A percentile compares a stretch with the other conserved stretches of the same genome.
Conservation (phyloP, 2,113 vertebrate genomes). For the Toxotes chatareus region DNA sequence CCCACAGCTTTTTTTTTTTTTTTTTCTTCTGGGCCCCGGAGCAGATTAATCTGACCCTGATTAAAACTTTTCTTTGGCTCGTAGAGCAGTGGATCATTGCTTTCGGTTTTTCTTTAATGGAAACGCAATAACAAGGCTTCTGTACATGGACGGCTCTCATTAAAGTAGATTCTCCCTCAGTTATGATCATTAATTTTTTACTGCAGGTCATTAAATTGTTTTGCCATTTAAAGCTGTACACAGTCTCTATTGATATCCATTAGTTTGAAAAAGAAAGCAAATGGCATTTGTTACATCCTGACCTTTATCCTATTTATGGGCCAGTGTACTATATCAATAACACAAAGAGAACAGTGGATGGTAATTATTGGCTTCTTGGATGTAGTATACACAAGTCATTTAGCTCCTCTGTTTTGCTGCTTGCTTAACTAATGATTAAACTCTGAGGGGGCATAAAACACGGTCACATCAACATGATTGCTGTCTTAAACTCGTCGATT, state of each 20-base stretch:
- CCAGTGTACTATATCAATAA: conserved; percentile 59
- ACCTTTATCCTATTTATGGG: conserved; percentile 69
- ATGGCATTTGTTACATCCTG: conserved; percentile 66
- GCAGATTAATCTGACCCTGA: not conserved
- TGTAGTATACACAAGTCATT: conserved; percentile 61
- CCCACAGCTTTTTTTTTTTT: not conserved
- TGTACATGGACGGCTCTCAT: conserved; percentile 17
- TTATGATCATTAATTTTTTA: conserved; percentile 60
- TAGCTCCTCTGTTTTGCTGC: conserved; percentile 40
- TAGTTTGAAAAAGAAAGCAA: conserved; percentile 56
- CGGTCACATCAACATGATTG: conserved; percentile 21
- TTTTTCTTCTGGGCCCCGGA: not conserved
- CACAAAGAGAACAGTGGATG: conserved; percentile 47
- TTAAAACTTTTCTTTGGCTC: conserved; percentile 8
- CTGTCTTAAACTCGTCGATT: conserved; percentile 45
- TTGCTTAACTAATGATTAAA: conserved; percentile 61
- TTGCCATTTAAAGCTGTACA: conserved; percentile 63
- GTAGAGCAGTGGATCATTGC: not conserved
- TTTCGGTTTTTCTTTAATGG: conserved; percentile 5
- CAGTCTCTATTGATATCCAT: conserved; percentile 61
- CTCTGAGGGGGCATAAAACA: conserved; percentile 20
- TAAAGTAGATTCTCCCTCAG: conserved; percentile 25
- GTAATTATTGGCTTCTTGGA: conserved; percentile 71
- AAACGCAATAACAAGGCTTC: conserved; percentile 33
- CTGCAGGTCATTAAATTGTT: conserved; percentile 62